A percentile compares a stretch with the other conserved stretches of the same genome.
phyloP scores from a whole-genome alignment of 2,113 vertebrate species.

The Oreochromis niloticus region DNA sequence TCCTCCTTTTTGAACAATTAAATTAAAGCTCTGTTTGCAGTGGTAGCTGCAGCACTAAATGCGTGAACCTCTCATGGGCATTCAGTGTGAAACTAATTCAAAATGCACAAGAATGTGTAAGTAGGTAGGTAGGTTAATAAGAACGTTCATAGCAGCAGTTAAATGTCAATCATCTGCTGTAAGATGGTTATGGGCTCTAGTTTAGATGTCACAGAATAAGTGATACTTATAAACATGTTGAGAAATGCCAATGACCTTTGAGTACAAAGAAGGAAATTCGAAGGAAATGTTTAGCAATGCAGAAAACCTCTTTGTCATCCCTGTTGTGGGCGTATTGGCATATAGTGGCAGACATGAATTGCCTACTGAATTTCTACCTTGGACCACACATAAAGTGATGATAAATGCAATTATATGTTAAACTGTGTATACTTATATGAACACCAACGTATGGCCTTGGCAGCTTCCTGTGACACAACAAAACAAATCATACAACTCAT shows the following conservation, averaged over 20 bases:
- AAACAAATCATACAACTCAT: background rate
- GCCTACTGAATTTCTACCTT: background rate
- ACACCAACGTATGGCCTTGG: background rate
- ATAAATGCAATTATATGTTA: background rate
- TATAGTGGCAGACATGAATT: background rate
- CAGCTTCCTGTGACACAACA: background rate
- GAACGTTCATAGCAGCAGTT: background rate
- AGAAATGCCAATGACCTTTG: background rate
- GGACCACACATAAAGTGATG: background rate
- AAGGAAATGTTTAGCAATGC: background rate
- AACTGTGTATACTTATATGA: background rate
- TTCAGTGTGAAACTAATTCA: background rate
- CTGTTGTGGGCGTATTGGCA: background rate
- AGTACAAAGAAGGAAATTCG: background rate
- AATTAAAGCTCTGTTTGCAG: background rate
- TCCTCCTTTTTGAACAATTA: background rate
- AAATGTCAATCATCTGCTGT: background rate
- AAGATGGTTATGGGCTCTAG: background rate
- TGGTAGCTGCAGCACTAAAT: background rate
- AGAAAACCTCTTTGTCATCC: background rate
- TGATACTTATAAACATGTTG: background rate
- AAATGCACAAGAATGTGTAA: background rate
- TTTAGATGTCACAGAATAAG: background rate
- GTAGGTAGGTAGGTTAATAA: background rate
- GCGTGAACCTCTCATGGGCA: accelerated